phyloP scores from a whole-genome alignment of 2,888 invertebrate species.

The Dolichomitus sp. region DNA sequence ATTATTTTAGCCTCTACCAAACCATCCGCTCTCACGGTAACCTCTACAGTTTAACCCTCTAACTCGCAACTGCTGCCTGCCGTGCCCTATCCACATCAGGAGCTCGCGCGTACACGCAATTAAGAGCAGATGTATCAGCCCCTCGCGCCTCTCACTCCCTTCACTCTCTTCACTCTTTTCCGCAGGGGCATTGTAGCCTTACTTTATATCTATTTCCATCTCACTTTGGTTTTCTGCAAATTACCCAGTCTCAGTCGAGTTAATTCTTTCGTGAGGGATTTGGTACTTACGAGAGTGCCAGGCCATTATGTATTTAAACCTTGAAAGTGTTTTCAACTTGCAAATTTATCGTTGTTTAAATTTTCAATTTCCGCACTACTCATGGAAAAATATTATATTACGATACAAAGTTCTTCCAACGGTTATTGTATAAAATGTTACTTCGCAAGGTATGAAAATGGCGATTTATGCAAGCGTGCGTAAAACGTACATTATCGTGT shows the following conservation, averaged over 20 bases:
- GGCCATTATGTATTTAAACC: not conserved
- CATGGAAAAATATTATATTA: too few relatives aligned
- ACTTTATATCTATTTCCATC: not conserved
- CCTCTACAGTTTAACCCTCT: constrained; percentile 21
- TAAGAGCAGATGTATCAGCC: constrained; percentile 55
- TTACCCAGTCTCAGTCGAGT: constrained; percentile 2
- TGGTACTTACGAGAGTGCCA: not conserved
- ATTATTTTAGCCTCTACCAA: constrained; percentile 58
- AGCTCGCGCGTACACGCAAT: constrained; percentile 61
- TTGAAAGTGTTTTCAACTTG: too few relatives aligned
- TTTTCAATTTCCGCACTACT: too few relatives aligned
- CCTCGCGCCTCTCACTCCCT: constrained; percentile 14
- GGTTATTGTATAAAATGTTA: too few relatives aligned
- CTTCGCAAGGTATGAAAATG: too few relatives aligned
- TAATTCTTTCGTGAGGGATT: constrained; percentile 25
- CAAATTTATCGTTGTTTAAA: too few relatives aligned
- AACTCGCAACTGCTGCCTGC: constrained; percentile 12
- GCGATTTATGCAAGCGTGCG: too few relatives aligned
- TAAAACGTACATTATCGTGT: too few relatives aligned
- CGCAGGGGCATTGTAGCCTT: not conserved
- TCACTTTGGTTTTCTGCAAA: not conserved
- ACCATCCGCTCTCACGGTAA: constrained; percentile 29
- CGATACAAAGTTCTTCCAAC: too few relatives aligned
- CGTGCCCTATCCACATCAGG: constrained; percentile 58
- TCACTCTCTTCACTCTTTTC: constrained; percentile 14